Conservation (phyloP, 2,797 vertebrate species). For the Myotis planiceps region DNA sequence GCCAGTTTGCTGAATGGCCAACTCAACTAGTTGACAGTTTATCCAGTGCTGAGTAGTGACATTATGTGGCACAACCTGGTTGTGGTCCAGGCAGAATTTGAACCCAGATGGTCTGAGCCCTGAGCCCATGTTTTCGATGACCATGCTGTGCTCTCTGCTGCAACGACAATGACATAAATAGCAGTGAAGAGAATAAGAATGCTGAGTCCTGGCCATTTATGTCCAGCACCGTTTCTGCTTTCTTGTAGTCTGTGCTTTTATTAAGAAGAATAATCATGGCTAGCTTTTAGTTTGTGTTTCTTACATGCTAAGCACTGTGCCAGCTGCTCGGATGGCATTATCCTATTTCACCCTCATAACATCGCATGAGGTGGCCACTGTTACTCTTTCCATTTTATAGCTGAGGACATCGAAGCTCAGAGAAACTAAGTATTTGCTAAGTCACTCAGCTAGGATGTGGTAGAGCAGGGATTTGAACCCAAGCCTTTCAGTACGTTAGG, state of each 20-base stretch:
- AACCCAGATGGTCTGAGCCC: background rate
- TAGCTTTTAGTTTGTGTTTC: slow-evolving; percentile 2
- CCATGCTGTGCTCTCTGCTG: background rate
- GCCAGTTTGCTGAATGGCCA: background rate
- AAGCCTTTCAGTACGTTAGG: background rate
- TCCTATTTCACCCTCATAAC: background rate
- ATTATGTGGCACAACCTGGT: background rate
- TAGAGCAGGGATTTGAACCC: background rate
- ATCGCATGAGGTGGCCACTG: background rate
- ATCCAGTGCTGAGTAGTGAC: background rate
- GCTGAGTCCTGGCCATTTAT: background rate
- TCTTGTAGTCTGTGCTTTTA: background rate
- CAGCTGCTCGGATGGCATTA: background rate
- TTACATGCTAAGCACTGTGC: background rate
- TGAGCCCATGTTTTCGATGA: background rate
- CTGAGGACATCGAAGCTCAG: background rate
- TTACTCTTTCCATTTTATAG: background rate
- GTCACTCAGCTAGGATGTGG: background rate
- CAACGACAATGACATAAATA: background rate
- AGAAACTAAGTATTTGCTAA: background rate
- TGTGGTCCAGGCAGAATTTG: background rate
- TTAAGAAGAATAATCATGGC: background rate
- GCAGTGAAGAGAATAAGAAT: slow-evolving; percentile 1
- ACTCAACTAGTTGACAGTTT: background rate
- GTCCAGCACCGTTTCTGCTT: background rate